Evolutionary conservation across 2,888 invertebrate species (phyloP).

Genomic region (Dynastes tityus): DNA sequence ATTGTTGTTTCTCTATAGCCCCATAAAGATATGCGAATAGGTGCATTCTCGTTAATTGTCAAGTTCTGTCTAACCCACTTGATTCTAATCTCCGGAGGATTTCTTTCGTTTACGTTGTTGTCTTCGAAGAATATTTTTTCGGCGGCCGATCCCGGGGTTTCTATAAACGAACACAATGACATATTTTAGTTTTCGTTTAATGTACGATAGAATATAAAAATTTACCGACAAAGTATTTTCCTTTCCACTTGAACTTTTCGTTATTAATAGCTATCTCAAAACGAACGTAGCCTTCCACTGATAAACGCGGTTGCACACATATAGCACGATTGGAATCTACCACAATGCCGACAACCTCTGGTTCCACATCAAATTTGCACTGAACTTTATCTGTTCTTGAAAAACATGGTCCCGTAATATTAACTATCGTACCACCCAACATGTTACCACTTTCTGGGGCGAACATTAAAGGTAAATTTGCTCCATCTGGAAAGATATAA

Average conservation of each 20-base stretch:
- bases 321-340: slow-evolving; percentile 88
- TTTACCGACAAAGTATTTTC: slow-evolving; percentile 92
- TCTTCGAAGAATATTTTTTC: slow-evolving; percentile 89
- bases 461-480: slow-evolving; percentile 86
- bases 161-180: slow-evolving; percentile 68
- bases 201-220: neutral
- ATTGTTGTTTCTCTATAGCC: slow-evolving; percentile 91
- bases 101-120: slow-evolving; percentile 80
- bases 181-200: neutral
- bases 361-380: slow-evolving; percentile 86
- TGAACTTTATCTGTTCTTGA: slow-evolving; percentile 82
- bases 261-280: slow-evolving; percentile 90
- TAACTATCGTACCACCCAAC: slow-evolving; percentile 97
- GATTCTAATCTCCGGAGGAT: slow-evolving; percentile 83
- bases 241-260: slow-evolving; percentile 90
- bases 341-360: slow-evolving; percentile 83
- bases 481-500: slow-evolving; percentile 76
- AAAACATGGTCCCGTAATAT: slow-evolving; percentile 97
- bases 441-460: slow-evolving; percentile 97
- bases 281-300: slow-evolving; percentile 90
- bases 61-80: slow-evolving; percentile 91
- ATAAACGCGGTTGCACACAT: slow-evolving; percentile 90
- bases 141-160: slow-evolving; percentile 90
- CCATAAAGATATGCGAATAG: slow-evolving; percentile 88
- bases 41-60: slow-evolving; percentile 84